Evolutionary conservation across 2,888 invertebrate genomes (phyloP), one percentile per base, ranked within the genome.

Genomic region (Itoplectis maculator): DNA sequence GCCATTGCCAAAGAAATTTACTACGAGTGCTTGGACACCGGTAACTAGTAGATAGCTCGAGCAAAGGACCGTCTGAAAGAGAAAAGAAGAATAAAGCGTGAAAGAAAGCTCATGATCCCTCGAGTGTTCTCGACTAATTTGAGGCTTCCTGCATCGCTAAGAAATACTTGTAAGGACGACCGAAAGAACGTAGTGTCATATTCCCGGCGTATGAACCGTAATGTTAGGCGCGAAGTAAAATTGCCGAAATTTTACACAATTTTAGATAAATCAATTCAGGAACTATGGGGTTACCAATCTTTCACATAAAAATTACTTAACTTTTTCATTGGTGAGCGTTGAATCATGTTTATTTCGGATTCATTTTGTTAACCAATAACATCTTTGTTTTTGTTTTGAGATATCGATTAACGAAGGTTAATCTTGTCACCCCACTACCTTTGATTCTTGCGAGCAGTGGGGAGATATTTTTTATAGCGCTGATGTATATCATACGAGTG

Each of bases 311-410:
- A n/a, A n/a, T n/a, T n/a, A n/a, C 29, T 5, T 3, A 63, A 2
- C 15, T 56, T 37, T 81, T 87, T 86, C 87, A 89, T 89, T 89
- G 87, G n/a, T 86, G 80, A 86, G 86, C 89, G 88, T 88, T 86
- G 85, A 87, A 86, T 61, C 70, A 87, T 86, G 87, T 61, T 47
- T 45, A 45, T 29, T 5, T 29, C 5, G 2, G 29, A 29, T 29
- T 29, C 2, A 29, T 29, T 29, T 29, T 29, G 2, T 29, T 5
- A 3, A 2, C 5, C 29, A 4, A 15, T 1, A 47, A 15, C 6
- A 47, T n/a, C 7, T n/a, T 47, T 5, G n/a, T n/a, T 47, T 47
- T 1, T 47, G 13, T n/a, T 47, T 47, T n/a, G 45, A 29, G 29
- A 3, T 29, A 2, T 2, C 29, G 45, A 47, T n/a, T 11, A 47